phyloP scores from a whole-genome alignment of 2,113 vertebrate species.

The Zosterops hypoxanthus region DNA sequence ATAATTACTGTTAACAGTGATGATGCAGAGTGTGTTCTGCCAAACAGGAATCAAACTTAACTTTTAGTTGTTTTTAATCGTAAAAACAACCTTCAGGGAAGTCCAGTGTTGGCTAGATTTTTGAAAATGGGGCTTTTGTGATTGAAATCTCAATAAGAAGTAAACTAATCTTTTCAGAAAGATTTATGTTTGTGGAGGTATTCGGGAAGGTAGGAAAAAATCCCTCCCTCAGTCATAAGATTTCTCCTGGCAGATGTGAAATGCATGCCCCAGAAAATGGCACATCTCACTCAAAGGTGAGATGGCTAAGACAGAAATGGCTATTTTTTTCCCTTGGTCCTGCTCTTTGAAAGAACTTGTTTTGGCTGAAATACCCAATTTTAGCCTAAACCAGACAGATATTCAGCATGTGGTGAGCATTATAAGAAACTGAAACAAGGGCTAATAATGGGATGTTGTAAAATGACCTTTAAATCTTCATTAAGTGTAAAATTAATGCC shows the following conservation, averaged over 20 bases:
- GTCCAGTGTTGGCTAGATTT: not conserved
- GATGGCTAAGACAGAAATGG: not conserved
- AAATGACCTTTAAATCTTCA: not conserved
- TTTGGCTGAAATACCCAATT: not conserved
- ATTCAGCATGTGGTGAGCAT: fast-evolving
- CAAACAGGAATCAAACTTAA: not conserved
- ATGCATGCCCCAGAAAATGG: not conserved
- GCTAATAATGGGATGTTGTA: not conserved
- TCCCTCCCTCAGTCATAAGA: too few relatives aligned
- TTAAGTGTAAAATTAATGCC: not conserved
- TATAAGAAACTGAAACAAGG: not conserved
- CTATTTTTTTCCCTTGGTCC: fast-evolving
- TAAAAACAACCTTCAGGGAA: not conserved
- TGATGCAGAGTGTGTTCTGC: not conserved
- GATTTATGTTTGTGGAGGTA: not conserved
- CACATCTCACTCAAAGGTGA: not conserved
- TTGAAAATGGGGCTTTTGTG: not conserved
- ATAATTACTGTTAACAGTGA: not conserved
- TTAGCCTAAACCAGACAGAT: not conserved
- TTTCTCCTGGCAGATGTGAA: not conserved
- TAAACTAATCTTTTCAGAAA: not conserved
- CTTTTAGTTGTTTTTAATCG: not conserved
- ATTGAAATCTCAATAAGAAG: not conserved
- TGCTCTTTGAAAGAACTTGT: not conserved
- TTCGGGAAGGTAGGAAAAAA: not conserved